These are phyloP conservation scores for Caradrina kadenii DNA, from an alignment of 2,888 invertebrate genomes.

Conservation along the genomic window DNA sequence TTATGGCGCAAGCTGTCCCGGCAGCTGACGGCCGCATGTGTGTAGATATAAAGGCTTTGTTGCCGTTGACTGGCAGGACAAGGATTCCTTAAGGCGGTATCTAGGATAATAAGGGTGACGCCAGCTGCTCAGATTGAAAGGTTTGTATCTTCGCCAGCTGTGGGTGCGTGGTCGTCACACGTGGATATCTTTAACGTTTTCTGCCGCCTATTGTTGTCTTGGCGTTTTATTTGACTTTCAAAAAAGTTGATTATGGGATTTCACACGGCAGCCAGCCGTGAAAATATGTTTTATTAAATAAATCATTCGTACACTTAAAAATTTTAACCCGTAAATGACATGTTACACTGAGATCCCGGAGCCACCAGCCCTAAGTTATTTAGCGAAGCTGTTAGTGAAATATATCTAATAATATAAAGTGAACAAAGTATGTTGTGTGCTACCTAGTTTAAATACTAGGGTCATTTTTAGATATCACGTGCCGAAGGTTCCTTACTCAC, in stretches of 20 bases:
- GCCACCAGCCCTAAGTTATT: background rate
- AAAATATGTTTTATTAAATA: conserved; percentile 22
- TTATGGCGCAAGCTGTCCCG: conserved; percentile 88
- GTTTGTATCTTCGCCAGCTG: conserved; percentile 77
- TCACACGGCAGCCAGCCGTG: conserved; percentile 29
- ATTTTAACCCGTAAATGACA: background rate
- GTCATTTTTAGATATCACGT: too few relatives aligned
- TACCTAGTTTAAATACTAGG: background rate
- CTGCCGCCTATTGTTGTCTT: conserved; percentile 55
- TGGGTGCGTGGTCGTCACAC: conserved; percentile 73
- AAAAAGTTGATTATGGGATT: conserved; percentile 52
- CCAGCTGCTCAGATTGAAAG: conserved; percentile 81
- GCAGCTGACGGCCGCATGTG: conserved; percentile 84
- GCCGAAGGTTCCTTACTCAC: too few relatives aligned
- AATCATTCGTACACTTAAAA: background rate
- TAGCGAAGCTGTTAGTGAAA: background rate
- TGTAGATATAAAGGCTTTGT: conserved; percentile 75
- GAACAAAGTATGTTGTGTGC: too few relatives aligned
- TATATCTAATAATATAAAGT: too few relatives aligned
- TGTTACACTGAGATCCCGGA: background rate
- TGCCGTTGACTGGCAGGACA: conserved; percentile 63
- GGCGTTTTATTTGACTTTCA: conserved; percentile 59
- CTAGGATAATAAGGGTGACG: conserved; percentile 79
- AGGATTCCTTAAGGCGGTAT: conserved; percentile 74
- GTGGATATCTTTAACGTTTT: conserved; percentile 73